Evolutionary conservation across 2,113 vertebrate genomes (phyloP).

Genomic region (Monarcha castaneiventris): DNA sequence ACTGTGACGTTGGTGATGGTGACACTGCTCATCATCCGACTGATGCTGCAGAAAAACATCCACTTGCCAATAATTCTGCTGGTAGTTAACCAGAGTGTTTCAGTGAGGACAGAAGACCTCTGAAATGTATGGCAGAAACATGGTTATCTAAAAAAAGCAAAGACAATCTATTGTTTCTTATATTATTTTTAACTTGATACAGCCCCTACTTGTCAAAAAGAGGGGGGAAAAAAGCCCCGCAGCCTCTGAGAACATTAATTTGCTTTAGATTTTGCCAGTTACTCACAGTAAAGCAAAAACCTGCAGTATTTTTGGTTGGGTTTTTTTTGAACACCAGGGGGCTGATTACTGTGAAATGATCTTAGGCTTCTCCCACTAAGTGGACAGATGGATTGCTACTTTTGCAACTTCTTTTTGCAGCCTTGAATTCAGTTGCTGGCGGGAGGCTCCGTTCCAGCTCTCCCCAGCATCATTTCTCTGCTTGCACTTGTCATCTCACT

Average conservation of each 20-base stretch:
- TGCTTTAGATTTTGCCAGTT: not conserved
- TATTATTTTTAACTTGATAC: not conserved
- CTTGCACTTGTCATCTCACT: not conserved
- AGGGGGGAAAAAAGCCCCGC: not conserved
- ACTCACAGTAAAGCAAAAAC: not conserved
- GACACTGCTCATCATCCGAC: not conserved
- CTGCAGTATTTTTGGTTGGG: not conserved
- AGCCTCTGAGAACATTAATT: not conserved
- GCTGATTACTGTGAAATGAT: constrained; percentile 33
- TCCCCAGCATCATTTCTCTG: not conserved
- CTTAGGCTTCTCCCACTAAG: constrained; percentile 56
- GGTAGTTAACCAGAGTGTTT: not conserved
- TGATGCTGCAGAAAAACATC: not conserved
- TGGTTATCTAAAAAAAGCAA: not conserved
- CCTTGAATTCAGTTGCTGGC: not conserved
- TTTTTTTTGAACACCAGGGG: constrained; percentile 4
- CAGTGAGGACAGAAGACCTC: not conserved
- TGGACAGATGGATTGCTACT: constrained; percentile 59
- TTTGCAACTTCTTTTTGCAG: not conserved
- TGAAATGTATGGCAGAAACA: not conserved
- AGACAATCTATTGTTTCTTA: not conserved
- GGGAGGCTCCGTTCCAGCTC: not conserved
- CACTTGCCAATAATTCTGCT: not conserved
- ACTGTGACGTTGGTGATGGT: not conserved
- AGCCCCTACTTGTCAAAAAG: not conserved